Evolutionary conservation across 2,888 invertebrate species (phyloP).

Genomic region (Rapana venosa): DNA sequence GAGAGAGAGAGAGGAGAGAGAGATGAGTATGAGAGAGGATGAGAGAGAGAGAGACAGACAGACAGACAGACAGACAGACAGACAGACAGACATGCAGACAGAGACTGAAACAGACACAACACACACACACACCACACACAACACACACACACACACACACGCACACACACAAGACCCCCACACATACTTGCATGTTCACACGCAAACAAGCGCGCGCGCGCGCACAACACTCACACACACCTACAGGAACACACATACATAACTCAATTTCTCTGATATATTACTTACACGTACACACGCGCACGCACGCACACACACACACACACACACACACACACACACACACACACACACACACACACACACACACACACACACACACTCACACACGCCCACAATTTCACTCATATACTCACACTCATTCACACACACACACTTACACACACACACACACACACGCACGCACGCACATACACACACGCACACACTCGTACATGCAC

Average conservation of each 20-base stretch:
- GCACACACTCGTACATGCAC: background rate
- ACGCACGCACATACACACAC: background rate
- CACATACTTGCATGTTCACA: too few relatives aligned
- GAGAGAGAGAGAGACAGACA: background rate
- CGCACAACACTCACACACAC: background rate
- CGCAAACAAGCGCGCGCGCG: background rate
- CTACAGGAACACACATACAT: slow-evolving; percentile 12
- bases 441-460: slow-evolving; percentile 9
- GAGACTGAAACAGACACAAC: background rate
- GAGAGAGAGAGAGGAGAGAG: slow-evolving; percentile 10
- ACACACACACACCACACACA: background rate
- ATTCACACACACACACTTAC: slow-evolving; percentile 6
- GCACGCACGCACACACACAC: background rate
- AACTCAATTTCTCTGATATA: background rate
- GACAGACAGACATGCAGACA: background rate
- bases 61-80: background rate
- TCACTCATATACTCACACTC: background rate
- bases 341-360: slow-evolving; percentile 32
- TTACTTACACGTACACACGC: background rate
- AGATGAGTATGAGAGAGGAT: background rate
- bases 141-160: background rate
- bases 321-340: slow-evolving; percentile 9
- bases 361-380: slow-evolving; percentile 30
- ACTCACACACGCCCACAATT: slow-evolving; percentile 5
- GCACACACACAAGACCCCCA: background rate